A percentile compares a stretch with the other conserved stretches of the same genome.
Conservation (phyloP, 2,113 vertebrate genomes). For the Puntigrus tetrazona region DNA sequence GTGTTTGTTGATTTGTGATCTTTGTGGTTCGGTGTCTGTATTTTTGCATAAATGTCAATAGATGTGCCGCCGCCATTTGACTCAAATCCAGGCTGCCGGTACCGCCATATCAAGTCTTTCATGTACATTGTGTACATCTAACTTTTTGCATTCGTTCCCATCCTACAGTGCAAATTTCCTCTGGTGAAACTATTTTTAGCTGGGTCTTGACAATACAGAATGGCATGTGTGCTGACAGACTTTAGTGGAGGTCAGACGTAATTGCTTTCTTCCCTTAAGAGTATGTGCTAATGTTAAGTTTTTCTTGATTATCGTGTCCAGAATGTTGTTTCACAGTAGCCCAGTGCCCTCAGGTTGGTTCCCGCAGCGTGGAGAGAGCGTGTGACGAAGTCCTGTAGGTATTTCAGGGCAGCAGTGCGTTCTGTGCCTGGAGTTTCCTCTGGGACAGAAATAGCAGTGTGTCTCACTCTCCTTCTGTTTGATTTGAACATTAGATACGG, state of each 20-base stretch:
- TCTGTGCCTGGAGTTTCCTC: slow-evolving; percentile 63
- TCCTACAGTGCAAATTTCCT: slow-evolving; percentile 47
- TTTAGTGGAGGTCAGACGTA: background rate
- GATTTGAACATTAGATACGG: slow-evolving; percentile 62
- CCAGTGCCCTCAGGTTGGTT: background rate
- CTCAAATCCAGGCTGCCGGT: slow-evolving; percentile 17
- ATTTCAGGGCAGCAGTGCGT: slow-evolving; percentile 59
- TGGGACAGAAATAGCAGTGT: slow-evolving; percentile 57
- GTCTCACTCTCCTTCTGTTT: slow-evolving; percentile 52
- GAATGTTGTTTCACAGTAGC: background rate
- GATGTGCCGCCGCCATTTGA: background rate
- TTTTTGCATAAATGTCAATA: background rate
- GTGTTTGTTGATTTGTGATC: background rate
- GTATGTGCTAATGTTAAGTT: slow-evolving; percentile 6
- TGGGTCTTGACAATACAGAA: slow-evolving; percentile 45
- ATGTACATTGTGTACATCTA: slow-evolving; percentile 42
- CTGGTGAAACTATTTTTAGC: slow-evolving; percentile 56
- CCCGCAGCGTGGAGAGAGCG: slow-evolving; percentile 37
- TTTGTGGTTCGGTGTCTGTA: background rate
- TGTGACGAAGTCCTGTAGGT: slow-evolving; percentile 54
- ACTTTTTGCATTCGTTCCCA: slow-evolving; percentile 37
- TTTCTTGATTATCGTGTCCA: background rate
- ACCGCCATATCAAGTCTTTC: slow-evolving; percentile 44
- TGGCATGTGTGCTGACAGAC: slow-evolving; percentile 33
- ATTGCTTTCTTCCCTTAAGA: background rate